Conservation (phyloP, 2,888 invertebrate species). For the Rhaphigaster nebulosa region DNA sequence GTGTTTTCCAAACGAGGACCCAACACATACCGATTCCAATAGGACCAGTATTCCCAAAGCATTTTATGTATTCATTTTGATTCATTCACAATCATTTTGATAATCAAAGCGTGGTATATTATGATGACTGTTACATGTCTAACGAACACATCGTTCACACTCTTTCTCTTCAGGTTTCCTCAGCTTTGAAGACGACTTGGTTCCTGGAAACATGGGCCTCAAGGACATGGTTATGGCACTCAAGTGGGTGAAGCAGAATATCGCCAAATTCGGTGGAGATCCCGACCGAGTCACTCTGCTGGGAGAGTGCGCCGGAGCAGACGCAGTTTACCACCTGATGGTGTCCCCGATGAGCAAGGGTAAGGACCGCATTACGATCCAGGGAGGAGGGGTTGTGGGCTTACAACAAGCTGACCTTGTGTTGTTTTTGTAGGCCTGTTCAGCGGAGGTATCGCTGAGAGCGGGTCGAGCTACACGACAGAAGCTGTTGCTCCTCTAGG, state of each 20-base stretch:
- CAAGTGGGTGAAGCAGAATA: slow-evolving; percentile 63
- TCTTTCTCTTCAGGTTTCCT: slow-evolving; percentile 61
- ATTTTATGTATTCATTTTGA: no score
- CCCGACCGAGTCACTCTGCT: slow-evolving; percentile 61
- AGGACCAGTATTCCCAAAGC: no score
- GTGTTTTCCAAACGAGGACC: no score
- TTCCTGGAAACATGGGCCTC: slow-evolving; percentile 64
- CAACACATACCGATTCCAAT: no score
- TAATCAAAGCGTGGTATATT: no score
- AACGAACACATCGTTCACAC: no score
- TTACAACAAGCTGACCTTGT: background rate
- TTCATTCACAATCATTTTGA: no score
- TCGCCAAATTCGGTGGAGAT: slow-evolving; percentile 63
- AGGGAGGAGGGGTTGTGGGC: background rate
- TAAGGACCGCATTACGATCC: background rate
- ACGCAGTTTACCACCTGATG: slow-evolving; percentile 61
- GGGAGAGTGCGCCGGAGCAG: slow-evolving; percentile 64
- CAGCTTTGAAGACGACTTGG: slow-evolving; percentile 61
- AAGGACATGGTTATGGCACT: slow-evolving; percentile 63
- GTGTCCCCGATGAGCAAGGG: slow-evolving; percentile 61
- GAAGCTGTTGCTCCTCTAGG: slow-evolving; percentile 62
- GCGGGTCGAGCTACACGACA: slow-evolving; percentile 60
- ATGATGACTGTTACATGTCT: no score
- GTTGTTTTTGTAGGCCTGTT: slow-evolving; percentile 59
- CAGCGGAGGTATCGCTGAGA: slow-evolving; percentile 61